Evolutionary conservation across 2,888 invertebrate genomes (phyloP), one percentile per base, ranked within the genome.

Genomic region (Phania funesta): DNA sequence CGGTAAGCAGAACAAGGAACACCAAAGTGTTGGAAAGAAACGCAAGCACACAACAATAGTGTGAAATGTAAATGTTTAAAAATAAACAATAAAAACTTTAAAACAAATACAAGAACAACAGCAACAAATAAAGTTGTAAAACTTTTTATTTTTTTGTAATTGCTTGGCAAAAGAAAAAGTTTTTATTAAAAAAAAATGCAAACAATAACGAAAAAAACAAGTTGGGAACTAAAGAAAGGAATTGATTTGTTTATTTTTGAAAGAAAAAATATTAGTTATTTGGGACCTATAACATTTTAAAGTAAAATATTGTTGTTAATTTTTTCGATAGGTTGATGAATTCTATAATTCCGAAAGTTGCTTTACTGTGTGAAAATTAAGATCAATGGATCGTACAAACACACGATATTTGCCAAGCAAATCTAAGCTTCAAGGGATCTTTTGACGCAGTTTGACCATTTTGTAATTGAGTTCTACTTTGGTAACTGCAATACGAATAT

Each of bases 51-150:
- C 24, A 67, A 56, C 70, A 65, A 70, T 68, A 58, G 80, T 80
- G 75, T 75, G 75, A 70, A 75, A 75, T 75, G 80, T 60, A 75
- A 80, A 80, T 75, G 75, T 52, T 76, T 26, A 41, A 50, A 16
- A 58, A 29, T 41, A 48, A 48, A 32, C 24, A n/a, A n/a, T 24
- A 48, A 38, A 52, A 26, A 58, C 48, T 20, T 4, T 20, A 38
- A 76, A 70, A 78, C 20, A 64, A 71, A 71, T 58, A 56, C 13
- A 41, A 35, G 29, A 78, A 71, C 64, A 71, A 78, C 65, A 11
- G 32, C 6, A 58, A 60, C 56, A 44, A 35, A 48, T 50, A 0
- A 24, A 60, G 56, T 56, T 71, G 26, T 38, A 41, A 48, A 48
- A 71, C 6, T 56, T 70, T 65, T 35, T 56, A 13, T 46, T 50